Percentiles rank a stretch among this genome's conserved stretches.
Conservation (phyloP, 2,797 vertebrate genomes). For the Sus cebifrons region DNA sequence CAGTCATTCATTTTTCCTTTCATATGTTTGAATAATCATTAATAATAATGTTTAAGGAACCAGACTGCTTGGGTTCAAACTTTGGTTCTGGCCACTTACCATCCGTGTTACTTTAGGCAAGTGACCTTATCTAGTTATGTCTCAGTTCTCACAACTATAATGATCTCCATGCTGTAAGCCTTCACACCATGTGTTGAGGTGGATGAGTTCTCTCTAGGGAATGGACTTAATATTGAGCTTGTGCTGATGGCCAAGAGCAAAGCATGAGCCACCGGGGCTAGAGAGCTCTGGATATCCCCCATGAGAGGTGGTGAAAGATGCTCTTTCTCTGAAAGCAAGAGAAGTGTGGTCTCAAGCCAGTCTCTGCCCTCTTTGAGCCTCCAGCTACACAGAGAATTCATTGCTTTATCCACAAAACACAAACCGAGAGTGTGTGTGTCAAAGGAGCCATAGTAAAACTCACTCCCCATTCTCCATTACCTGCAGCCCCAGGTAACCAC, state of each 20-base stretch:
- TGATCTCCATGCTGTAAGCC: neutral
- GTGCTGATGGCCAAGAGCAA: neutral
- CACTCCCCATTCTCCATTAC: neutral
- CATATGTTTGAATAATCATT: neutral
- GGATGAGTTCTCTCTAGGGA: neutral
- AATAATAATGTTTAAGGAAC: neutral
- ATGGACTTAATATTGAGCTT: neutral
- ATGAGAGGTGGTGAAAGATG: neutral
- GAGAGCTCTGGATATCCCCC: neutral
- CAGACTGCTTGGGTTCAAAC: neutral
- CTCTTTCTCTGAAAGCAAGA: neutral
- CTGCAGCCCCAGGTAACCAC: neutral
- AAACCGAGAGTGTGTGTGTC: neutral
- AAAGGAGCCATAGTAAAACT: no score
- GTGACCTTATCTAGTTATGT: neutral
- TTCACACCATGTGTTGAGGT: neutral
- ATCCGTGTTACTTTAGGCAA: neutral
- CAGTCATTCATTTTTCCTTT: neutral
- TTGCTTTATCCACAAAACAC: neutral
- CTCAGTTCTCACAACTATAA: neutral
- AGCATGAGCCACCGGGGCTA: neutral
- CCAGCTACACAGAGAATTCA: neutral
- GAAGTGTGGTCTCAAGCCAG: no score
- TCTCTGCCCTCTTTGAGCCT: neutral
- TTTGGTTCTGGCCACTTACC: neutral